Conservation (phyloP, 1,140 invertebrate genomes). For the Plodia interpunctella region DNA sequence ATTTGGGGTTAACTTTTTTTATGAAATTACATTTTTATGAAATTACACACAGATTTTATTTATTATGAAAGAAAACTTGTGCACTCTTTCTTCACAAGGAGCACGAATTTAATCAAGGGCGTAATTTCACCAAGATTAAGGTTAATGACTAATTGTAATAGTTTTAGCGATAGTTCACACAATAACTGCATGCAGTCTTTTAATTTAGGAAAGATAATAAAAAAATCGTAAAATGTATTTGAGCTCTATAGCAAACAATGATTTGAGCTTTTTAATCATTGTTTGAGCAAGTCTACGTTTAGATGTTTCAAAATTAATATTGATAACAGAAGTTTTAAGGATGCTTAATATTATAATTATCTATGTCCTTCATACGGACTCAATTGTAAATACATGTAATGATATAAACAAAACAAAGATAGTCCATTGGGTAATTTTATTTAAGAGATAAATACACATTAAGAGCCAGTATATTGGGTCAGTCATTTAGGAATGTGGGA, state of each 20-base stretch:
- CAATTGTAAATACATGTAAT: background rate
- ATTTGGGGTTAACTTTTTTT: too few relatives aligned
- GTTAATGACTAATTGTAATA: too few relatives aligned
- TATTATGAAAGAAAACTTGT: too few relatives aligned
- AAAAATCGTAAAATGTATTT: background rate
- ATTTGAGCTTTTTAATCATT: slow-evolving; percentile 12
- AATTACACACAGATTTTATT: too few relatives aligned
- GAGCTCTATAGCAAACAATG: slow-evolving; percentile 6
- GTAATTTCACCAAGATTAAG: background rate
- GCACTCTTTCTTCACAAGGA: too few relatives aligned
- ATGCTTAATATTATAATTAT: too few relatives aligned
- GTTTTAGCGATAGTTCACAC: background rate
- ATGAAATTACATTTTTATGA: too few relatives aligned
- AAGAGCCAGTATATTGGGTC: background rate
- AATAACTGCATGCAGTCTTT: slow-evolving; percentile 9
- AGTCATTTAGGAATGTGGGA: background rate
- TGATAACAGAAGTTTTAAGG: too few relatives aligned
- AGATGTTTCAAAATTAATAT: too few relatives aligned
- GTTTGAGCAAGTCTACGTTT: too few relatives aligned
- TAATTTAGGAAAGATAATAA: background rate
- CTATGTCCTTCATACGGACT: background rate
- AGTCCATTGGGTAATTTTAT: background rate
- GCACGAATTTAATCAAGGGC: background rate
- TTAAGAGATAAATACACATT: background rate
- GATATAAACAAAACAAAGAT: background rate